phyloP scores from a whole-genome alignment of 2,797 vertebrate genomes.

The Crypturellus tataupa region DNA sequence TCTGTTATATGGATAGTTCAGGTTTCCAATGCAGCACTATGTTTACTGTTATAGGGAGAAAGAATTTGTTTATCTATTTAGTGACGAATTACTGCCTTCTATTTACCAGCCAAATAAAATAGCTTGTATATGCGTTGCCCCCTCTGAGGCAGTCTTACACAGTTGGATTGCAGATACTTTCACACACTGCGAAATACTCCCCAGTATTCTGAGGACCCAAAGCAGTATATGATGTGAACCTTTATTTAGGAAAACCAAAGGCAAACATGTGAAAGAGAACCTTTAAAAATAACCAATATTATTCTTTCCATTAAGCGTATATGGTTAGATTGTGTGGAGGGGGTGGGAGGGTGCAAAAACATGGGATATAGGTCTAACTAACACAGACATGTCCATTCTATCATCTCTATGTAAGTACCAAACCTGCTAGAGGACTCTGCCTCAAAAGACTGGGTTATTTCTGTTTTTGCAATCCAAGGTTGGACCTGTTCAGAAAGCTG shows the following conservation, averaged over 20 bases:
- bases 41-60: background rate
- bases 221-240: background rate
- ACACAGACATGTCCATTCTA: background rate
- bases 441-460: background rate
- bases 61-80: constrained; percentile 11
- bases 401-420: background rate
- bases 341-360: background rate
- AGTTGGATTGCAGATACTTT: background rate
- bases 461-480: background rate
- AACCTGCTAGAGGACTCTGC: background rate
- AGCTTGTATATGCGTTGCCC: background rate
- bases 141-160: background rate
- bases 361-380: background rate
- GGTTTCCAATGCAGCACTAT: background rate
- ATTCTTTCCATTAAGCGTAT: background rate
- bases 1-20: background rate
- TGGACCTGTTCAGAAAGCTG: background rate
- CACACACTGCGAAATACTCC: background rate
- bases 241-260: background rate
- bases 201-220: background rate
- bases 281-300: background rate
- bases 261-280: background rate
- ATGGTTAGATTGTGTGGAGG: background rate
- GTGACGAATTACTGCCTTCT: background rate
- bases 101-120: background rate